A percentile compares a stretch with the other conserved stretches of the same genome.
Conservation (phyloP, 1,140 invertebrate genomes). For the Papilio aristodemus region DNA sequence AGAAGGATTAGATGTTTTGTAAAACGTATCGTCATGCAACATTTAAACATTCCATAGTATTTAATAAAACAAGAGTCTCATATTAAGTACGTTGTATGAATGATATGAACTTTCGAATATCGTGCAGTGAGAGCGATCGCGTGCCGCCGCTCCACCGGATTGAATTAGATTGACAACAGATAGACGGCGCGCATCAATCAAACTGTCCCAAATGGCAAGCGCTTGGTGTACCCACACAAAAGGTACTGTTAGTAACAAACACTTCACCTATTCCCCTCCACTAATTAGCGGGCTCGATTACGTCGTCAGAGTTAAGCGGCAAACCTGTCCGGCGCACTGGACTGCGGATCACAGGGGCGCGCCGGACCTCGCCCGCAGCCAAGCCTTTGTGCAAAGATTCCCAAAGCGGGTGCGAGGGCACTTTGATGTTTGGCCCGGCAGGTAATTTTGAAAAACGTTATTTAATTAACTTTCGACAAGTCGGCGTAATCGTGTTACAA, state of each 20-base stretch:
- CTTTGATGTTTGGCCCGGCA: conserved; percentile 73
- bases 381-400: conserved; percentile 71
- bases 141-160: conserved; percentile 49
- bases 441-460: conserved; percentile 79
- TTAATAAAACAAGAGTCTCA: not conserved
- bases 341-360: not conserved
- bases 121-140: conserved; percentile 46
- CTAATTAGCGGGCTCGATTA: conserved; percentile 36
- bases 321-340: conserved; percentile 62
- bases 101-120: conserved; percentile 38
- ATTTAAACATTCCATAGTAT: conserved; percentile 3
- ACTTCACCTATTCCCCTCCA: conserved; percentile 30
- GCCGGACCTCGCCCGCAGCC: conserved; percentile 61
- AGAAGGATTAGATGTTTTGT: not conserved
- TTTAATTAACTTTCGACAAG: conserved; percentile 80
- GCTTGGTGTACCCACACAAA: conserved; percentile 36
- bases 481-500: conserved; percentile 78
- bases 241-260: conserved; percentile 32
- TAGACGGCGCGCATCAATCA: conserved; percentile 60
- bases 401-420: conserved; percentile 57
- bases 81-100: conserved; percentile 8
- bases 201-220: conserved; percentile 47
- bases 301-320: conserved; percentile 58
- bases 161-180: conserved; percentile 65
- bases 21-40: not conserved